A percentile compares a stretch with the other conserved stretches of the same genome.
These are phyloP conservation scores for Aptenodytes forsteri DNA, from an alignment of 2,113 vertebrate genomes.

Conservation along the genomic window DNA sequence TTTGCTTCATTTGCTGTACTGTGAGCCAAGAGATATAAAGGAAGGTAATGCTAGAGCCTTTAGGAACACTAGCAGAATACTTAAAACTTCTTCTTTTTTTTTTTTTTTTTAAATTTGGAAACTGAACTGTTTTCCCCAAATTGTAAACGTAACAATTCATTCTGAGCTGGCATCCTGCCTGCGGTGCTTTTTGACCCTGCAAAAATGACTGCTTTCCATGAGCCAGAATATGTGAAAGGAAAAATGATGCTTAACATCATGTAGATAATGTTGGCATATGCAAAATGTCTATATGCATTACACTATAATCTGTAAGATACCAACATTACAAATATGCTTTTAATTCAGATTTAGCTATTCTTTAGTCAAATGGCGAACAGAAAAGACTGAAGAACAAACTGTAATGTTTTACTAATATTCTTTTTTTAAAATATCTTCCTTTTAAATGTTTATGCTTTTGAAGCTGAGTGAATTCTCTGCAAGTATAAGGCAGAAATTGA, in stretches of 20 bases:
- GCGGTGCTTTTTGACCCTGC: background rate
- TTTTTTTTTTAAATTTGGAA: background rate
- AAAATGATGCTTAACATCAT: background rate
- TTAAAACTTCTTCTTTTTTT: background rate
- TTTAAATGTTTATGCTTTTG: background rate
- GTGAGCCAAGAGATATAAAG: background rate
- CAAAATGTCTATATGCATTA: background rate
- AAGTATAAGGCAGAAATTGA: background rate
- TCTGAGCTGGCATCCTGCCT: conserved; percentile 4
- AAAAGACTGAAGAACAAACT: background rate
- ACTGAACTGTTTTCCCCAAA: background rate
- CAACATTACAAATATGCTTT: background rate
- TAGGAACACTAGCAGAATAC: background rate
- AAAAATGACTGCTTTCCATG: conserved; percentile 40
- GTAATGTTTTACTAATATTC: background rate
- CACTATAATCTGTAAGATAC: background rate
- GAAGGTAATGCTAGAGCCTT: background rate
- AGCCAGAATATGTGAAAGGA: conserved; percentile 7
- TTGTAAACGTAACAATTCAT: background rate
- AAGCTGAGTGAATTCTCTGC: background rate
- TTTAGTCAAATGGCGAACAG: background rate
- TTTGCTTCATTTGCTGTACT: background rate
- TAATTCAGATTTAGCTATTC: background rate
- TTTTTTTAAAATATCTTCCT: background rate
- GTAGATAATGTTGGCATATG: background rate